A percentile compares a stretch with the other conserved stretches of the same genome.
These are phyloP conservation scores for Phyllotis vaccarum DNA, from an alignment of 2,797 vertebrate species.

Conservation along the genomic window DNA sequence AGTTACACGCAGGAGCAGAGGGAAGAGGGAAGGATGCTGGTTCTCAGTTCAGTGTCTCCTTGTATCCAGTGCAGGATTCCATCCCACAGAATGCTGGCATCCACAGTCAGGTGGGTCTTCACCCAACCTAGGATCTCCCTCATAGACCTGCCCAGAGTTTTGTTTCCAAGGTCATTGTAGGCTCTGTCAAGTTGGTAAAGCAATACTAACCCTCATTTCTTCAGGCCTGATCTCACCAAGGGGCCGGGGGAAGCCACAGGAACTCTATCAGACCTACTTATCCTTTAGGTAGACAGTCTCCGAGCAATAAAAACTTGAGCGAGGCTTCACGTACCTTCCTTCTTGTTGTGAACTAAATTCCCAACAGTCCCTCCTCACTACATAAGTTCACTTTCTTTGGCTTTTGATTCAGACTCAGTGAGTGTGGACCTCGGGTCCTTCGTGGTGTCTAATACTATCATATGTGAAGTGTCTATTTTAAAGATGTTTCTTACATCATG, in stretches of 20 bases:
- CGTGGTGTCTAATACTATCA: slow-evolving; percentile 2
- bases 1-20: background rate
- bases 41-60: background rate
- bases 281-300: background rate
- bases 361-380: background rate
- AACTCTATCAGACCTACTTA: background rate
- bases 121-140: background rate
- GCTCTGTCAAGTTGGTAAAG: background rate
- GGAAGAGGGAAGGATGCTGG: background rate
- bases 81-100: background rate
- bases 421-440: background rate
- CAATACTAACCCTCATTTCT: background rate
- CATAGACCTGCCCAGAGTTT: background rate
- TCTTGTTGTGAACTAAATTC: slow-evolving; percentile 19
- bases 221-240: background rate
- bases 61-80: background rate
- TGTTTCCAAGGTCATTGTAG: background rate
- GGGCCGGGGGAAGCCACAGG: background rate
- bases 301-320: background rate
- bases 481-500: background rate
- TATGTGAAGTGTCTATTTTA: slow-evolving; percentile 1
- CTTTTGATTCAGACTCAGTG: slow-evolving; percentile 12
- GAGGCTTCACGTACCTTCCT: background rate
- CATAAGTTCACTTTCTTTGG: background rate
- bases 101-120: background rate